Evolutionary conservation across 2,797 vertebrate species (phyloP).

Genomic region (Anabas testudineus): DNA sequence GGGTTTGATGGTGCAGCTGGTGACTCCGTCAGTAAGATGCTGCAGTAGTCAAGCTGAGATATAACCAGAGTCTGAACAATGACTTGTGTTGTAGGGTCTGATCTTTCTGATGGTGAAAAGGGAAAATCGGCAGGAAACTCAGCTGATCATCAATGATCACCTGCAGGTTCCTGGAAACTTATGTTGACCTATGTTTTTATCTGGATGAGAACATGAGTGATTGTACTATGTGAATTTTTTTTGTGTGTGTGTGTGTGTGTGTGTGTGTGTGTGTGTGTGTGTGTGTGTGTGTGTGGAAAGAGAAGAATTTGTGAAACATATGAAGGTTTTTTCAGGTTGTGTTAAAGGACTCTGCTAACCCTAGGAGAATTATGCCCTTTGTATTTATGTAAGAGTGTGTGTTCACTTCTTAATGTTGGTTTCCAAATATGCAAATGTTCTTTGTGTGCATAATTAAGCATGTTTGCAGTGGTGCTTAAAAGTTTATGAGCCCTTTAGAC

Average conservation of each 20-base stretch:
- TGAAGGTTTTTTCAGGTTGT: conserved; percentile 10
- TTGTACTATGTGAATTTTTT: neutral
- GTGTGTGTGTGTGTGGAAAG: neutral
- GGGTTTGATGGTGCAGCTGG: too few relatives aligned
- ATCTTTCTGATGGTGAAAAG: too few relatives aligned
- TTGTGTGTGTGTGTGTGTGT: conserved; percentile 4
- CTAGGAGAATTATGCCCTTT: conserved; percentile 58
- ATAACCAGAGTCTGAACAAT: too few relatives aligned
- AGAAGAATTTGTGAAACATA: conserved; percentile 2
- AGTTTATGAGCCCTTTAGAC: neutral
- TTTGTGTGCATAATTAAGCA: neutral
- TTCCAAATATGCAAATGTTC: conserved; percentile 34
- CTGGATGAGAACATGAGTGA: neutral
- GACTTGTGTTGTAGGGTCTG: too few relatives aligned
- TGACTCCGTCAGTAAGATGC: too few relatives aligned
- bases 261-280: conserved; percentile 6
- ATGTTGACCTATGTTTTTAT: neutral
- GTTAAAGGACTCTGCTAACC: conserved; percentile 59
- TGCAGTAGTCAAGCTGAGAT: too few relatives aligned
- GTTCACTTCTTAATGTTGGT: neutral
- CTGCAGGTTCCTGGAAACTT: too few relatives aligned
- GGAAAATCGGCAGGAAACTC: too few relatives aligned
- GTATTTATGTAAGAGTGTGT: conserved; percentile 13
- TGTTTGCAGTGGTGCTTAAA: neutral
- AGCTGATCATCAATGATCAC: too few relatives aligned